Evolutionary conservation across 1,140 invertebrate genomes (phyloP).

Genomic region (Drosophila kepulauana): DNA sequence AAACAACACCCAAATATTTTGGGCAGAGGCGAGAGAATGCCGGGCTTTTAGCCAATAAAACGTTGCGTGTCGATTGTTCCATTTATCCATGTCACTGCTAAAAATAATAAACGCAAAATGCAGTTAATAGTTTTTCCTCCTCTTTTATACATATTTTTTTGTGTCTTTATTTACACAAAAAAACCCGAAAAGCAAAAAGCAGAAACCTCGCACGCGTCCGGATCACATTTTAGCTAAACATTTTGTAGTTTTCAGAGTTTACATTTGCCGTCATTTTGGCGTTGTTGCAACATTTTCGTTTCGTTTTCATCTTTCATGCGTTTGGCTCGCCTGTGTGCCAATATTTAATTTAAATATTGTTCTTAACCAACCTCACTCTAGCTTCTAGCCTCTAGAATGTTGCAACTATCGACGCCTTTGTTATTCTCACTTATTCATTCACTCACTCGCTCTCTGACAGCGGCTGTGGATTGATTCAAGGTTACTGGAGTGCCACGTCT

Average conservation of each 20-base stretch:
- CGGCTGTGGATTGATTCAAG: constrained; percentile 59
- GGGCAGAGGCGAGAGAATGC: constrained; percentile 16
- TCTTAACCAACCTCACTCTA: constrained; percentile 76
- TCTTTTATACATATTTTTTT: constrained; percentile 33
- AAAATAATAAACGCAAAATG: constrained; percentile 64
- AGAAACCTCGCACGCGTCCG: constrained; percentile 38
- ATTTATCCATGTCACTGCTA: constrained; percentile 65
- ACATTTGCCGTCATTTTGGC: constrained; percentile 7
- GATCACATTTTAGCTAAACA: constrained; percentile 45
- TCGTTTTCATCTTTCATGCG: constrained; percentile 48
- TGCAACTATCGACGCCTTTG: constrained; percentile 61
- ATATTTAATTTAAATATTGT: constrained; percentile 83
- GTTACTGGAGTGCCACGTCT: constrained; percentile 62
- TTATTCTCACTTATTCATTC: constrained; percentile 43
- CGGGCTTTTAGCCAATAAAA: constrained; percentile 39
- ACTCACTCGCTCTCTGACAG: constrained; percentile 8
- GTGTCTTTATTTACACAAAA: constrained; percentile 56
- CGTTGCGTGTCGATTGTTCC: constrained; percentile 20
- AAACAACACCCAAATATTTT: constrained; percentile 11
- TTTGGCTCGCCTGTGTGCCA: constrained; percentile 60
- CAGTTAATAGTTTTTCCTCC: constrained; percentile 65
- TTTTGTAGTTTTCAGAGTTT: constrained; percentile 32
- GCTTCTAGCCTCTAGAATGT: constrained; percentile 28
- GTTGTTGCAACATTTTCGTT: constrained; percentile 53
- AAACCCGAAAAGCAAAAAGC: too few species aligned